Evolutionary conservation across 1,140 invertebrate species (phyloP), one percentile per base, ranked within the genome.

Genomic region (Trachymyrmex cornetzi): DNA sequence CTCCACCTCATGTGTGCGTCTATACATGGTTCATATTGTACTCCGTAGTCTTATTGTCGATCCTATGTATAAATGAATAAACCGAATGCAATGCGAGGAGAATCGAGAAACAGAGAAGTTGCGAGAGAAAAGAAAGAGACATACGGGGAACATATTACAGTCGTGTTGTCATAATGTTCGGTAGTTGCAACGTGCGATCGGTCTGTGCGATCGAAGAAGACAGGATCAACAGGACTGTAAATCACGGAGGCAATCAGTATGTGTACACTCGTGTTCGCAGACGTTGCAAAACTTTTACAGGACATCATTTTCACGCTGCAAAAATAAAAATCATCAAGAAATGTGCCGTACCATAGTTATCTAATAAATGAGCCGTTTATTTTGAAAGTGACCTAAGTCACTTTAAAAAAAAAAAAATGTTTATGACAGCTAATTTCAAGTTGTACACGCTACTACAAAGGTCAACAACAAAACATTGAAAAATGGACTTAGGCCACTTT

Each of bases 1-100:
- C 81, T 88, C 88, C 87, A 90, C 87, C 85, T 91, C 88, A 66
- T 86, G 59, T 79, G 77, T 89, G 90, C 67, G 69, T 82, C 63
- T 75, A 38, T 9, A 88, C 90, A 84, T 90, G n/a, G 19, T 92
- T 71, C 88, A 89, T 86, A 90, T 92, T 91, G 89, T 92, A 90
- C 86, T 87, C 16, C 24, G 48, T 90, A 82, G 89, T 88, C 90
- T 92, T 91, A 92, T 91, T 92, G 91, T 87, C 87, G 90, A 30
- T 82, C 85, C 67, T 63, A 63, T 88, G 91, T 92, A 92, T 38
- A 38, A 38, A 93, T 92, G 91, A 93, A 93, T 91, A 91, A 93
- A 90, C 87, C 86, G 34, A 67, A 87, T 85, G 86, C 67, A 53
- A 81, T 85, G 74, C 90, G 90, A 90, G 90, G n/a, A 87, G 80